Conservation (phyloP, 2,888 invertebrate genomes). For the Carpatolechia fugitivella region DNA sequence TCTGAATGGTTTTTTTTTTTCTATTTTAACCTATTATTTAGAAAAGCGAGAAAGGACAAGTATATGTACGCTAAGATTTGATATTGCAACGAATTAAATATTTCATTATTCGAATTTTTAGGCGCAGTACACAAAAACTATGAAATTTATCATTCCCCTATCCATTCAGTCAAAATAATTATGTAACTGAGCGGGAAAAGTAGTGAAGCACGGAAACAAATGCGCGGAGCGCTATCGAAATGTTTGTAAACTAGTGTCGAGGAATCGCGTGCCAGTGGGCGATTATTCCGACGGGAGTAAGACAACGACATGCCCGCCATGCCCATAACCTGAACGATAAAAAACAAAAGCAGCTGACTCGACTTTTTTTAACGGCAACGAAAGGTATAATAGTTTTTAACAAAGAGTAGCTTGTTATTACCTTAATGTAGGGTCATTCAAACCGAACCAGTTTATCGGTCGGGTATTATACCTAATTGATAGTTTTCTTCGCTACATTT, state of each 20-base stretch:
- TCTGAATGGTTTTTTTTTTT: background rate
- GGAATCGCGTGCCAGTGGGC: conserved; percentile 56
- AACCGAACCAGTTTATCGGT: background rate
- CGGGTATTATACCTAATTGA: conserved; percentile 1
- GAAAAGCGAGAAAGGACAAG: too few species aligned
- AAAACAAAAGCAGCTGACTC: conserved; percentile 12
- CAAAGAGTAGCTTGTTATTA: conserved; percentile 6
- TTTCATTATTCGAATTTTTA: too few species aligned
- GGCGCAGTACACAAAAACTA: background rate
- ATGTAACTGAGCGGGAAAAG: conserved; percentile 54
- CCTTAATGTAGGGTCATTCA: conserved; percentile 7
- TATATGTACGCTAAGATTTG: too few species aligned
- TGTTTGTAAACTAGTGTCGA: conserved; percentile 69
- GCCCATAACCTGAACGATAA: conserved; percentile 7
- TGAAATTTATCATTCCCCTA: conserved; percentile 11
- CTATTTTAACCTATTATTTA: too few species aligned
- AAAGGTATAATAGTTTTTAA: conserved; percentile 6
- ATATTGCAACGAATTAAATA: too few species aligned
- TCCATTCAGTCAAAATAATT: conserved; percentile 28
- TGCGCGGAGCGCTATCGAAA: conserved; percentile 69
- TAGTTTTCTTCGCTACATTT: conserved; percentile 14
- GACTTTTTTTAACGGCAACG: background rate
- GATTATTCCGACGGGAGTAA: conserved; percentile 43
- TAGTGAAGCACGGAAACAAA: conserved; percentile 61
- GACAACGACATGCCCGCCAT: conserved; percentile 14